Conservation (phyloP, 1,140 invertebrate species). For the Aphelinus atriplicis region DNA sequence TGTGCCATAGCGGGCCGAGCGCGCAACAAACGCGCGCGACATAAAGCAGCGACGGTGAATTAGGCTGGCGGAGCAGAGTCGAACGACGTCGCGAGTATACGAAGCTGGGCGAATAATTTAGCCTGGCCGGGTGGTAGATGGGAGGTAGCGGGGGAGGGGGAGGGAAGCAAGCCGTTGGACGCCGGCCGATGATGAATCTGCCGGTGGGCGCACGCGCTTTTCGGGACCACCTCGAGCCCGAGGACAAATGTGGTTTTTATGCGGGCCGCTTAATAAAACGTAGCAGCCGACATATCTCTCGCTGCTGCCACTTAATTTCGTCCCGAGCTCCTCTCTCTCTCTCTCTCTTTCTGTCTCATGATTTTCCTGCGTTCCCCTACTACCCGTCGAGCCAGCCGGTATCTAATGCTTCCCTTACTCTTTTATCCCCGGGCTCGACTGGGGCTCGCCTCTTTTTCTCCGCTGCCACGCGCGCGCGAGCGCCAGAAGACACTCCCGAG, state of each 20-base stretch:
- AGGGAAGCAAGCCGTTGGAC: background rate
- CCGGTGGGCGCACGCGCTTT: background rate
- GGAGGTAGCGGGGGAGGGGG: background rate
- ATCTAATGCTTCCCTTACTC: background rate
- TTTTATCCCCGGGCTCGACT: constrained; percentile 14
- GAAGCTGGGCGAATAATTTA: too few relatives aligned
- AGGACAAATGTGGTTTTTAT: constrained; percentile 67
- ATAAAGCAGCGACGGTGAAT: background rate
- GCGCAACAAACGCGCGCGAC: background rate
- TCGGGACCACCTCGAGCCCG: constrained; percentile 37
- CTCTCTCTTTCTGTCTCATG: constrained; percentile 9
- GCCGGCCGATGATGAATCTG: constrained; percentile 3
- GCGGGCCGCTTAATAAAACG: constrained; percentile 64
- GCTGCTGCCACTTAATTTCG: constrained; percentile 66
- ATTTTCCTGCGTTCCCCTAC: background rate
- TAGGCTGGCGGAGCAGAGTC: background rate
- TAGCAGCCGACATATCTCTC: constrained; percentile 62
- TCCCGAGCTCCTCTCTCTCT: constrained; percentile 1
- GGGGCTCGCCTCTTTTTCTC: background rate
- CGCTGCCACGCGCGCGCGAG: too few relatives aligned
- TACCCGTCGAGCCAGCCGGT: constrained; percentile 5
- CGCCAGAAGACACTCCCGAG: too few relatives aligned
- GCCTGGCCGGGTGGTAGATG: too few relatives aligned
- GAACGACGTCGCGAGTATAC: background rate
- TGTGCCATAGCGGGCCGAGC: background rate